Conservation (phyloP, 2,113 vertebrate species). For the Saguinus midas region DNA sequence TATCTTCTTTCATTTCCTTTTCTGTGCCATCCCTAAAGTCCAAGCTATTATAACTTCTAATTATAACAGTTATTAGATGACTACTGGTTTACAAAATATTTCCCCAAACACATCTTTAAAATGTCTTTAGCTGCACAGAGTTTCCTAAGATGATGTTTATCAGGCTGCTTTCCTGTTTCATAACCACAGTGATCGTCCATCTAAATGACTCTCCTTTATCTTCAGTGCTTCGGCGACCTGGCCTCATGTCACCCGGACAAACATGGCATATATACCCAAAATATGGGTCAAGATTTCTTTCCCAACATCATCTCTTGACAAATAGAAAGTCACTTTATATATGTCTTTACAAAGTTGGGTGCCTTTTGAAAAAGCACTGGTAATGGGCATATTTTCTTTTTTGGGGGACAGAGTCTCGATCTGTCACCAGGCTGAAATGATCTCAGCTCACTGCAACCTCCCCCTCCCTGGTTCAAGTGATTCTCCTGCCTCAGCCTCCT, state of each 20-base stretch:
- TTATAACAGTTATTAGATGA: neutral
- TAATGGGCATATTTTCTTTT: neutral
- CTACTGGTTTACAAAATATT: slow-evolving; percentile 2
- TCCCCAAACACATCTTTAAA: neutral
- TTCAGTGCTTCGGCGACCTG: neutral
- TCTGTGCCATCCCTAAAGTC: neutral
- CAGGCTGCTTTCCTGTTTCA: neutral
- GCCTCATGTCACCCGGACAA: neutral
- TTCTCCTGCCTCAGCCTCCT: too few relatives aligned
- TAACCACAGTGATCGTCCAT: too few relatives aligned
- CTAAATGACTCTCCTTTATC: neutral
- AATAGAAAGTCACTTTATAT: slow-evolving; percentile 23
- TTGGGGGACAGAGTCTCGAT: too few relatives aligned
- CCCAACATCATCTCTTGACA: neutral
- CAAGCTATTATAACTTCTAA: neutral
- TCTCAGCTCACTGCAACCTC: too few relatives aligned
- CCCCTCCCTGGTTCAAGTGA: too few relatives aligned
- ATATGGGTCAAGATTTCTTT: neutral
- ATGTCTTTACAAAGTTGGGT: neutral
- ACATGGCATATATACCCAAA: neutral
- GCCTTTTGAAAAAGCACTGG: neutral
- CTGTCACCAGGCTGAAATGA: too few relatives aligned
- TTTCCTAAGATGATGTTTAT: neutral
- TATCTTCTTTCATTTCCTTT: neutral
- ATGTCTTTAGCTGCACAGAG: neutral